Evolutionary conservation across 1,140 invertebrate genomes (phyloP), one percentile per base, ranked within the genome.

Genomic region (Aphelinus atriplicis): DNA sequence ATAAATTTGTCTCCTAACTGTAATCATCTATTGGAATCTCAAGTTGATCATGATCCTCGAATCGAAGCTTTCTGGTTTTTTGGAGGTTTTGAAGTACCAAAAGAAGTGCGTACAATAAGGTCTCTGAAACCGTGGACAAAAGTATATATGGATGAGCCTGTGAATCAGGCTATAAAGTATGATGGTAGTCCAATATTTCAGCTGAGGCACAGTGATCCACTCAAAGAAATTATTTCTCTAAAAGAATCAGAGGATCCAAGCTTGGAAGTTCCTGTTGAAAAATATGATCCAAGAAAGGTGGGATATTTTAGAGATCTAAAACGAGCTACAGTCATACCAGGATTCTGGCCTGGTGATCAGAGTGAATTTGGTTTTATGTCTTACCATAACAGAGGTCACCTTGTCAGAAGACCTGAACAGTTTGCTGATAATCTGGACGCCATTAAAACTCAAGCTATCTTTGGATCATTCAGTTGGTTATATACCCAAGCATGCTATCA

Each of bases 1-100:
- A 90, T 90, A 69, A 85, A 89, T 78, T 84, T 95, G 10, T 85
- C 85, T 65, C 81, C 85, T 71, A 89, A 89, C 75, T 86, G 88
- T 76, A 80, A 88, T 6, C 92, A 95, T 88, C 86, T 95, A 73
- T 81, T 90, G 5, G 89, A 91, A 62, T 77, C 89, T n/a, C 90
- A 94, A 84, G 88, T 92, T 80, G 94, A 96, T 84, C 88, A 90
- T 82, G 90, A 94, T 76, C 92, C 95, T 5, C 88, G 94, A 55
- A 85, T 93, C 78, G 94, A 96, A 89, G 91, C 94, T 62, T 95
- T 93, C 84, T 96, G 95, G 95, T 90, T 89, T 79, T 89, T 90
- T 70, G 94, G 94, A 75, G 92, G 93, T 74, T 89, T 94, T 77
- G 82, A 91, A 78, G 89, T 91, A 1, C 87, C 90, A n/a, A 74